phyloP scores from a whole-genome alignment of 2,888 invertebrate genomes.

The Hermaeophaga mercurialis region DNA sequence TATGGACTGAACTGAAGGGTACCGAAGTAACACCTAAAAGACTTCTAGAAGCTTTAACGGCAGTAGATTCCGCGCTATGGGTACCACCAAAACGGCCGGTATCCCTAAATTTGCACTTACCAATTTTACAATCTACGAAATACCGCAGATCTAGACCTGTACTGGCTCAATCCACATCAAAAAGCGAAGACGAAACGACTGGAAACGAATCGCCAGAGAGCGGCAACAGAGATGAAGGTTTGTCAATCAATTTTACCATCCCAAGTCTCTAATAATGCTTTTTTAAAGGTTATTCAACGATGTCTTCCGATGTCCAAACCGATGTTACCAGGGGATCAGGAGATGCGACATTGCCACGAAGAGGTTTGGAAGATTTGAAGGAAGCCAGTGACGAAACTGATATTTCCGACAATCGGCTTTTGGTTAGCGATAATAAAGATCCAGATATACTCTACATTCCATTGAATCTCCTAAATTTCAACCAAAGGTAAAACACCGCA shows the following conservation, averaged over 20 bases:
- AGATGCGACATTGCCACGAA: constrained; percentile 56
- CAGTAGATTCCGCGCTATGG: constrained; percentile 71
- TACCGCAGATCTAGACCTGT: constrained; percentile 57
- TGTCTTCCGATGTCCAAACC: constrained; percentile 82
- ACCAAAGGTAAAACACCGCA: constrained; percentile 48
- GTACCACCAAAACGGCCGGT: constrained; percentile 71
- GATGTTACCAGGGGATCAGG: constrained; percentile 65
- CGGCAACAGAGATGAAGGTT: constrained; percentile 77
- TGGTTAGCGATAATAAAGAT: constrained; percentile 65
- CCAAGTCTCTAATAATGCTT: neutral
- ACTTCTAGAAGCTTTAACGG: constrained; percentile 66
- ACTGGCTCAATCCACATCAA: constrained; percentile 57
- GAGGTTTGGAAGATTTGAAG: constrained; percentile 69
- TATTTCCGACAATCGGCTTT: constrained; percentile 63
- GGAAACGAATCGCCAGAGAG: constrained; percentile 78
- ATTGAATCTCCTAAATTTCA: constrained; percentile 62
- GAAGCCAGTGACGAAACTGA: constrained; percentile 76
- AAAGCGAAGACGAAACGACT: constrained; percentile 67
- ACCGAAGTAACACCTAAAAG: constrained; percentile 68
- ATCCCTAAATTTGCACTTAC: constrained; percentile 71
- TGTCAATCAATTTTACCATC: neutral
- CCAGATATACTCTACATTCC: constrained; percentile 73
- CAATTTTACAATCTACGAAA: constrained; percentile 61
- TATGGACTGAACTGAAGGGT: constrained; percentile 70
- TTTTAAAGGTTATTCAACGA: constrained; percentile 68